Conservation (phyloP, 2,888 invertebrate species). For the Nemoura dubitans region DNA sequence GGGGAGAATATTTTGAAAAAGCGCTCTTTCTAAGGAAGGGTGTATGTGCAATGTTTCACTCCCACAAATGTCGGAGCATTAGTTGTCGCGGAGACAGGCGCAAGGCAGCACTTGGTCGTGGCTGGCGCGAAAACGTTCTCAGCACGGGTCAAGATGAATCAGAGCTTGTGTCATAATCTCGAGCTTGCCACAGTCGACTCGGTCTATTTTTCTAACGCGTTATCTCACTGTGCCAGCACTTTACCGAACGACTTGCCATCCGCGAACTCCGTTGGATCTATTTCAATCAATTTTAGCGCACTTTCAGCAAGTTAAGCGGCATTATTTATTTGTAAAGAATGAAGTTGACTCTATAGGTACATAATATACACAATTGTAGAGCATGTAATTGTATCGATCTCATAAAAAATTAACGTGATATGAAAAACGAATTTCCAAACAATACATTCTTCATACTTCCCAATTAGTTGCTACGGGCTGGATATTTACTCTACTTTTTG, state of each 20-base stretch:
- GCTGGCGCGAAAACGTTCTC: not conserved
- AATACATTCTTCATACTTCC: not conserved
- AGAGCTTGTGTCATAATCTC: not conserved
- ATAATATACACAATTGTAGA: not conserved
- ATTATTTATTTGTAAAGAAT: not conserved
- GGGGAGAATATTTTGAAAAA: constrained; percentile 7
- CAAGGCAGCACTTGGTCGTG: not conserved
- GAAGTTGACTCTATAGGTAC: not conserved
- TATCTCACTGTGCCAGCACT: not conserved
- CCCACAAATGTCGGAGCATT: not conserved
- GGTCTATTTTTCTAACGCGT: not conserved
- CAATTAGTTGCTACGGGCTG: not conserved
- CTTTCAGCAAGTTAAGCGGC: not conserved
- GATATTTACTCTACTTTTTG: not conserved
- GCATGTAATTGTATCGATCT: not conserved
- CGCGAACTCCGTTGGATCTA: not conserved
- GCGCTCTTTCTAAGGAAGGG: not conserved
- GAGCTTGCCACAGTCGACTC: not conserved
- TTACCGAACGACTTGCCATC: not conserved
- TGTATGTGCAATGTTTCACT: not conserved
- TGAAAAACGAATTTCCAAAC: not conserved
- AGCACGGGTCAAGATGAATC: not conserved
- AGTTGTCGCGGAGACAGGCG: not conserved
- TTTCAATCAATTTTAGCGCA: not conserved
- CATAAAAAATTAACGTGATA: not conserved